phyloP scores from a whole-genome alignment of 2,888 invertebrate species.

The Atrina japonica region DNA sequence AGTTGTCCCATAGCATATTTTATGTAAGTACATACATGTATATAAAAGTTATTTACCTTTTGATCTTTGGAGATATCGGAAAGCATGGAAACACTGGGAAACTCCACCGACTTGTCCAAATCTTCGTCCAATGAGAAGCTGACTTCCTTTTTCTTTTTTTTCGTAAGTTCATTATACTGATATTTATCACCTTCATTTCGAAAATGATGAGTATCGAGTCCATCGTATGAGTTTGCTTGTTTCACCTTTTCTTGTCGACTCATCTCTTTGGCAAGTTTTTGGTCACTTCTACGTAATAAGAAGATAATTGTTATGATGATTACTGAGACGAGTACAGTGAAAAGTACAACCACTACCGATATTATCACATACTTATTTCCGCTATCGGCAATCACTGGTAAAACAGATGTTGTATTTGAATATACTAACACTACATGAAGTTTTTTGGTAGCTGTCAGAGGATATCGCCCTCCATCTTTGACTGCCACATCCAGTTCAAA shows the following conservation, averaged over 20 bases:
- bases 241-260: not conserved
- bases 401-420: constrained; percentile 48
- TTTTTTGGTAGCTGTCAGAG: constrained; percentile 34
- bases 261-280: constrained; percentile 7
- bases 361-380: constrained; percentile 39
- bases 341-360: constrained; percentile 41
- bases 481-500: constrained; percentile 48
- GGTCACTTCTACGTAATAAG: constrained; percentile 40
- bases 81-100: constrained; percentile 20
- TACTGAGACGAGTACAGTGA: constrained; percentile 49
- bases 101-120: constrained; percentile 40
- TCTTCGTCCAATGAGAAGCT: constrained; percentile 64
- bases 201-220: constrained; percentile 11
- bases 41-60: constrained; percentile 6
- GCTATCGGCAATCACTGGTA: constrained; percentile 10
- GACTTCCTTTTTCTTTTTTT: constrained; percentile 60
- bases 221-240: constrained; percentile 1
- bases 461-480: constrained; percentile 53
- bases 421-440: constrained; percentile 46
- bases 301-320: constrained; percentile 50
- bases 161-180: constrained; percentile 33
- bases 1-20: too few relatives aligned
- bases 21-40: too few relatives aligned
- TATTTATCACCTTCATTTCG: constrained; percentile 22
- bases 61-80: constrained; percentile 1